A percentile compares a stretch with the other conserved stretches of the same genome.
These are phyloP conservation scores for Equus przewalskii DNA, from an alignment of 2,113 vertebrate genomes.

Conservation along the genomic window DNA sequence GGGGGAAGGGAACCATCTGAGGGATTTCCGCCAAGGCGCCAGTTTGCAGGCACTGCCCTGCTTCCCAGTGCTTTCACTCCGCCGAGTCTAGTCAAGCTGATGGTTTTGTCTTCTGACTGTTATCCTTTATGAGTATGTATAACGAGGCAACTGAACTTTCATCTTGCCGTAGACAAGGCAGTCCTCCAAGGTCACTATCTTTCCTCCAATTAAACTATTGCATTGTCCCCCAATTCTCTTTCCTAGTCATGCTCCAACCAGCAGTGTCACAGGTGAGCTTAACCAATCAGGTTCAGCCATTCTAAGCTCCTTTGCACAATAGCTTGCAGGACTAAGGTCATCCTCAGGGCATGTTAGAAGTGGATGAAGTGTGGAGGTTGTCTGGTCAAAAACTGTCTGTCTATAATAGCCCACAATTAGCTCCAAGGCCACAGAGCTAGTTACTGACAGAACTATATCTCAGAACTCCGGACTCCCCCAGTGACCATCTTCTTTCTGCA, in stretches of 20 bases:
- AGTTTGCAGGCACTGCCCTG: neutral
- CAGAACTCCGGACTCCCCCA: neutral
- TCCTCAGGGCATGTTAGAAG: neutral
- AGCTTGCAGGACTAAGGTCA: neutral
- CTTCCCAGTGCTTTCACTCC: neutral
- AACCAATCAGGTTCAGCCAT: neutral
- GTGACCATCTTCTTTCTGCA: neutral
- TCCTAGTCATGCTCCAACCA: neutral
- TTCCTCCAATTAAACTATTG: neutral
- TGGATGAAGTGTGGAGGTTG: neutral
- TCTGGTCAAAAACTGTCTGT: neutral
- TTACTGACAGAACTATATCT: neutral
- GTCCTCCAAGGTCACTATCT: neutral
- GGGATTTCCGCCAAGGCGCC: neutral
- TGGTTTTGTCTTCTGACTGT: neutral
- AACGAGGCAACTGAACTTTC: neutral
- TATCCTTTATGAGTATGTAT: neutral
- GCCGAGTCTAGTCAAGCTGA: neutral
- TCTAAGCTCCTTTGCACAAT: neutral
- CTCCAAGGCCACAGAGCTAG: neutral
- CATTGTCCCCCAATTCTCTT: neutral
- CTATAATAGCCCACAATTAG: neutral
- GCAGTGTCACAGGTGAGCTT: neutral
- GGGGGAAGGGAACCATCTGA: neutral
- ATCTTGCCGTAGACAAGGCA: neutral